Evolutionary conservation across 1,140 invertebrate genomes (phyloP).

Genomic region (Aphis craccivora): DNA sequence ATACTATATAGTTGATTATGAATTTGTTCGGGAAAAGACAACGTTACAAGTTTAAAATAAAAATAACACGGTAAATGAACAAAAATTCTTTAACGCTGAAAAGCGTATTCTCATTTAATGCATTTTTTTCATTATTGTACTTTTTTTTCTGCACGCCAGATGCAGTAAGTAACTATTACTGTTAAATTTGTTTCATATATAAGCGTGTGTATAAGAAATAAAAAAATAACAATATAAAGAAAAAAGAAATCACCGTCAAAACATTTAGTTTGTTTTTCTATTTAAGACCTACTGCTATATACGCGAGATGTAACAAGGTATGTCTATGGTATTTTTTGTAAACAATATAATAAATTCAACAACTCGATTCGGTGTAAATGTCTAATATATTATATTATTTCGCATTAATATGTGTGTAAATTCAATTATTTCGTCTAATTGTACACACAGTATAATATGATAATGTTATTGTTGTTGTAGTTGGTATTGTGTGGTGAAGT

Average conservation of each 20-base stretch:
- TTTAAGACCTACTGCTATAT: background rate
- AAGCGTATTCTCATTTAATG: background rate
- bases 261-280: background rate
- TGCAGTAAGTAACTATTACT: slow-evolving; percentile 19
- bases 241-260: background rate
- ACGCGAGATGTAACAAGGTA: background rate
- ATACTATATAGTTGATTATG: background rate
- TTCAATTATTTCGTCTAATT: background rate
- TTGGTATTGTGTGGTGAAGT: no score
- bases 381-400: no score
- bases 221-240: background rate
- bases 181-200: background rate
- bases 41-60: background rate
- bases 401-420: background rate
- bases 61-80: background rate
- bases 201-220: background rate
- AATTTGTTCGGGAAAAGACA: background rate
- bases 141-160: background rate
- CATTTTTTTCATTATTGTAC: background rate
- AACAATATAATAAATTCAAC: background rate
- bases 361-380: background rate
- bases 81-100: background rate
- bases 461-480: background rate
- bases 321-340: background rate
- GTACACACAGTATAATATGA: background rate